Evolutionary conservation across 1,140 invertebrate genomes (phyloP).

Genomic region (Tetramorium alpestre): DNA sequence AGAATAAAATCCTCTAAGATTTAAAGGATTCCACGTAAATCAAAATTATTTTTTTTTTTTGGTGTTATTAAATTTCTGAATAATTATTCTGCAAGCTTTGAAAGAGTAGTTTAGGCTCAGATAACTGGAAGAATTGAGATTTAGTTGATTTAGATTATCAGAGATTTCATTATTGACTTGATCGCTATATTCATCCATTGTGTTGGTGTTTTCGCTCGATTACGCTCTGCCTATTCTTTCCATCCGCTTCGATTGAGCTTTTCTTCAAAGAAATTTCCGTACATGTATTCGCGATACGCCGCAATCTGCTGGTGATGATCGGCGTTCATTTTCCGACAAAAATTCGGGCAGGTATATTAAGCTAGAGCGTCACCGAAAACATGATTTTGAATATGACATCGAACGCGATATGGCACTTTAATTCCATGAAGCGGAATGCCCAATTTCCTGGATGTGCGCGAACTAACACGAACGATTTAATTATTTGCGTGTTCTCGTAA

Average conservation of each 20-base stretch:
- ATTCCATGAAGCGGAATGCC: neutral
- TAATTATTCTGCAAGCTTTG: neutral
- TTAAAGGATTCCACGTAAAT: too few species aligned
- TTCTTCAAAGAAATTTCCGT: slow-evolving; percentile 24
- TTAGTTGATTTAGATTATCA: slow-evolving; percentile 43
- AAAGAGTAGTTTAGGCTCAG: neutral
- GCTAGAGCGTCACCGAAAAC: neutral
- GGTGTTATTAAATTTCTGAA: neutral
- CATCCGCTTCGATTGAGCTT: slow-evolving; percentile 27
- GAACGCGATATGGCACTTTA: slow-evolving; percentile 14
- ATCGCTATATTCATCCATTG: slow-evolving; percentile 33
- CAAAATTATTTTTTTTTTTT: too few species aligned
- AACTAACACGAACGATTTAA: slow-evolving; percentile 29
- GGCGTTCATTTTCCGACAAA: neutral
- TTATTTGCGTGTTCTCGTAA: slow-evolving; percentile 46
- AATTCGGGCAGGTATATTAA: neutral
- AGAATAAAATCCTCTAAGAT: too few species aligned
- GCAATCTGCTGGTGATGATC: neutral
- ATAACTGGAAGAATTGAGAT: slow-evolving; percentile 20
- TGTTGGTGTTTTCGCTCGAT: slow-evolving; percentile 31
- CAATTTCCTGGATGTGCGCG: slow-evolving; percentile 9
- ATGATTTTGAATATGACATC: slow-evolving; percentile 30
- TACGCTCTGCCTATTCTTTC: neutral
- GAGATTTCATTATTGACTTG: slow-evolving; percentile 8
- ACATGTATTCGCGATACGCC: neutral